Base-by-base conservation (phyloP, 2,888 invertebrate genomes). In the Apodemia hepburni region DNA sequence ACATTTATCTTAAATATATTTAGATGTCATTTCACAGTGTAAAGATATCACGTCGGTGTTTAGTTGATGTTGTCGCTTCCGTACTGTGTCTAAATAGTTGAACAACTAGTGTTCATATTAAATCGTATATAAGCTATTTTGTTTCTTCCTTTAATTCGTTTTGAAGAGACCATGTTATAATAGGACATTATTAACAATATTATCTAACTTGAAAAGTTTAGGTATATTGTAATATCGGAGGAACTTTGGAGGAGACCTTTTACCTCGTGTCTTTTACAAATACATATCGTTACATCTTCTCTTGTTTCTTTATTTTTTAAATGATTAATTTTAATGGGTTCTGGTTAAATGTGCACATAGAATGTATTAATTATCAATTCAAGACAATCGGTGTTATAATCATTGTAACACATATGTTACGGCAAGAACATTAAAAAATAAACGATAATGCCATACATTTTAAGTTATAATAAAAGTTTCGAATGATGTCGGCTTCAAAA, bases 61-160 rank as follows among this genome's bases (percentile, higher is more conserved):
- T 86, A 89, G 88, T 90, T 87, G 85, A 79, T 87, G 89, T 88
- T 86, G 87, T 87, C 74, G 87, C 87, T 87, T 87, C 75, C 81
- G 78, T 82, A 75, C 76, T 73, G 77, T 83, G 80, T 83, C 81
- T 72, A 74, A 77, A 73, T 87, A 86, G 82, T 76, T 78, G 79
- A 77, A 73, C 80, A 77, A 76, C 72, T 85, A 85, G 85, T 81
- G 76, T 78, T 78, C 75, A 75, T 81, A 78, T 75, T 77, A 74
- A 75, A 17, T 73, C 75, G 70, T 78, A 74, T 73, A 58, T 79
- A 73, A 76, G 75, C 69, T 73, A 70, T 68, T 68, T 64, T 64
- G 60, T 65, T 72, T 76, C 73, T 76, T 73, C 70, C 71, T 70
- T 72, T 71, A 75, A 74, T 75, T 75, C 75, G 75, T 77, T 75